phyloP scores from a whole-genome alignment of 2,888 invertebrate genomes.

The Cataglyphis cursor region DNA sequence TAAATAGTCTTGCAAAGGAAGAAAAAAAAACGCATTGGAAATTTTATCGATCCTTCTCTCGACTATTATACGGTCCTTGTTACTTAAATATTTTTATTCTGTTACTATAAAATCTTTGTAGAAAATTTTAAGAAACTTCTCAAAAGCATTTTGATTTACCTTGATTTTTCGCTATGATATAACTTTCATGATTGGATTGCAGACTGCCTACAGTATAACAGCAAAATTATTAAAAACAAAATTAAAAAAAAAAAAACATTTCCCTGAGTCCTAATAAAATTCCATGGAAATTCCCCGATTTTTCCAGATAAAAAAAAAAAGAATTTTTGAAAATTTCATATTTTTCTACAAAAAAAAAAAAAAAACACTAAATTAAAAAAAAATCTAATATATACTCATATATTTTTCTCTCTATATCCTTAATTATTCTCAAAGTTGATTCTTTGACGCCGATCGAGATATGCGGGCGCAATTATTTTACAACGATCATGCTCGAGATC shows the following conservation, averaged over 20 bases:
- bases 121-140: not conserved
- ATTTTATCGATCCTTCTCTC: not conserved
- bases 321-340: too few relatives aligned
- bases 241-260: too few relatives aligned
- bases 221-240: too few relatives aligned
- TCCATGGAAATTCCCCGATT: too few relatives aligned
- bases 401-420: not conserved
- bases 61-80: not conserved
- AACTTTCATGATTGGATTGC: not conserved
- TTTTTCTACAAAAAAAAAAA: too few relatives aligned
- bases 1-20: not conserved
- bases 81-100: not conserved
- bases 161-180: not conserved
- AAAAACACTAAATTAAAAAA: too few relatives aligned
- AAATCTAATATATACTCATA: not conserved
- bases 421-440: not conserved
- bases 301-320: too few relatives aligned
- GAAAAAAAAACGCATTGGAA: constrained; percentile 4
- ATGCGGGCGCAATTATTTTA: constrained; percentile 9
- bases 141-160: not conserved
- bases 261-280: too few relatives aligned
- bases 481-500: not conserved
- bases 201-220: too few relatives aligned
- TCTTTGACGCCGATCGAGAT: not conserved
- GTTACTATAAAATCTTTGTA: not conserved